Conservation (phyloP, 2,797 vertebrate genomes). For the Gouania willdenowi region DNA sequence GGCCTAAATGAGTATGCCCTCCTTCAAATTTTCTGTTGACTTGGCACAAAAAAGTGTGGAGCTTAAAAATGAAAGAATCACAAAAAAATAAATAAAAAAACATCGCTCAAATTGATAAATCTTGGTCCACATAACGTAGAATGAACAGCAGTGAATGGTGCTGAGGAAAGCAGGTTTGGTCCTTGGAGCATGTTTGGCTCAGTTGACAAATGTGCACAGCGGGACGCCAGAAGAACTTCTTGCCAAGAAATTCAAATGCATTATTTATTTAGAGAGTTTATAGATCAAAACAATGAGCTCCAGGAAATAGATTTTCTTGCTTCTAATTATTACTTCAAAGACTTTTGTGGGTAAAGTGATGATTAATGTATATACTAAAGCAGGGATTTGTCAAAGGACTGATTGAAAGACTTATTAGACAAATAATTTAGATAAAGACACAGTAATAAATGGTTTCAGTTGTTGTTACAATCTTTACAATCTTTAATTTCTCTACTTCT, state of each 20-base stretch:
- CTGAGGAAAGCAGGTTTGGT: conserved; percentile 8
- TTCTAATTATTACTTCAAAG: conserved; percentile 42
- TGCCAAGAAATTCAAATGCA: conserved; percentile 35
- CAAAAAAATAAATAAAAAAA: background rate
- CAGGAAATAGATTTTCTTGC: conserved; percentile 28
- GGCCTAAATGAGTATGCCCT: background rate
- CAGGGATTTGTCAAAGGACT: conserved; percentile 17
- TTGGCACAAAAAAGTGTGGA: background rate
- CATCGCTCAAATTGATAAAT: background rate
- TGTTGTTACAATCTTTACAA: too few species aligned
- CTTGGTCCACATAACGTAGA: background rate
- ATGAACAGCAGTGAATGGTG: too few species aligned
- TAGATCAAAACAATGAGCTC: conserved; percentile 49
- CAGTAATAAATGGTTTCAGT: too few species aligned
- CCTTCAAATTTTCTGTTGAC: conserved; percentile 7
- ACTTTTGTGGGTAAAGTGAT: conserved; percentile 5
- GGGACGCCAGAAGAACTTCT: conserved; percentile 10
- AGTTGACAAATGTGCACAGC: conserved; percentile 24
- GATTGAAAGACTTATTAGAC: conserved; percentile 21
- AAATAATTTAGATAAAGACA: conserved; percentile 5
- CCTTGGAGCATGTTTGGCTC: conserved; percentile 20
- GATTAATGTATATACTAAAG: conserved; percentile 32
- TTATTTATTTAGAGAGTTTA: conserved; percentile 43
- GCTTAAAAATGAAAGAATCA: background rate
- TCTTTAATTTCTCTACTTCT: conserved; percentile 33